Evolutionary conservation across 2,113 vertebrate species (phyloP), one percentile per base, ranked within the genome.

Genomic region (Microtus richardsoni): DNA sequence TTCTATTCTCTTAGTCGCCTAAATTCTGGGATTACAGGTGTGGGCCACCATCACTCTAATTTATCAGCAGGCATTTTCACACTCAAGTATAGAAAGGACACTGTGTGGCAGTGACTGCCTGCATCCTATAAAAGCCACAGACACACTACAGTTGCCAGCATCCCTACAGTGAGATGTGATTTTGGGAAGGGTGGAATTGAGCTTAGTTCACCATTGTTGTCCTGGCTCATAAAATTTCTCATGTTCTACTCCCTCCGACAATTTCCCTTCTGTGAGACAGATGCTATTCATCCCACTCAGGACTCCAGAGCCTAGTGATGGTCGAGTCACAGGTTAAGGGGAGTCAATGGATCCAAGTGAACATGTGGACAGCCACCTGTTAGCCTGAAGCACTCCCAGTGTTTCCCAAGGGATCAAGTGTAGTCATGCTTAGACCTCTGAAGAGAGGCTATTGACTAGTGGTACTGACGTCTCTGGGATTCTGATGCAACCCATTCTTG

Each of bases 321-420:
- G 26, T 73, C 7, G n/a, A 64, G 7, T 91, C 44, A 68, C 19
- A n/a, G 71, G 30, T 13, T 39, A 75, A 49, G 11, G 0, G 30
- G 75, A 73, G 6, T 52, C 30, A 12, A 0, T 3, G 22, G 52
- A 62, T 5, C 5, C 77, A 41, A 21, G 11, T 0, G 4, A 52
- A 41, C 4, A 9, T 5, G 6, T 47, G 26, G n/a, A 74, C 79
- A 36, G 36, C 28, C 54, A 26, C 21, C 39, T 44, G 26, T 24
- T 14, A 0, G 14, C 70, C n/a, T 2, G 13, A 36, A 52, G 7
- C 24, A 5, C 41, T 49, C 44, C 70, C 36, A 3, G 19, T 33
- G 66, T 54, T 62, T 68, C 88, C 28, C 0, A 7, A 62, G 10
- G 39, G 52, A 83, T 47, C 17, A 36, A 47, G 19, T 30, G 21